Evolutionary conservation across 2,113 vertebrate genomes (phyloP), one percentile per base, ranked within the genome.

Genomic region (Aptenodytes patagonicus): DNA sequence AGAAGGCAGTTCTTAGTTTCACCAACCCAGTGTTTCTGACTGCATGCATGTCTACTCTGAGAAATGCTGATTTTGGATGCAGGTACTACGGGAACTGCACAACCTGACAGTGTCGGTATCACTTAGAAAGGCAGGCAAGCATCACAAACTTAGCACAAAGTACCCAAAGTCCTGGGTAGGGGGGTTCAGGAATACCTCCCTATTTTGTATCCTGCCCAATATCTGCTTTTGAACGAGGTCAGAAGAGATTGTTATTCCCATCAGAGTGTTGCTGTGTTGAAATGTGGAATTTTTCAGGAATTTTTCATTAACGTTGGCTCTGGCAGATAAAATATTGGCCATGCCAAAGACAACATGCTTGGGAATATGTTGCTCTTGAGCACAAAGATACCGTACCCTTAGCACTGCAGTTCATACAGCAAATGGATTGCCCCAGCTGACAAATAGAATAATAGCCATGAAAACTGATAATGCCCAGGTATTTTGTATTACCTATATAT

Each of bases 301-400:
- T 97, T 97, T 97, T 97, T 97, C 97, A 97, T 97, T 97, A 97
- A 79, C 4, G 1, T 96, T 96, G 94, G 91, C 96, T 97, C 92
- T 96, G 93, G 94, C 85, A 97, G 93, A 97, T 97, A 91, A 97
- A 97, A 96, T 79, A 97, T 1, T 76, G 71, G 36, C 88, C 77
- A 38, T 86, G 97, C 97, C 97, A 97, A 97, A 96, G 92, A 96
- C 90, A 97, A 97, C 95, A 97, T 72, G 87, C 91, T 93, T 95
- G 93, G 91, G 94, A 97, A 97, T 95, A 60, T 34, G 64, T 78
- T 85, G 70, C 84, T 80, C 18, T 90, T 13, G 77, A 92, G 81
- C 93, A 87, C 57, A 64, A 28, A 72, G 94, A 90, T 10, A 11
- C 34, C 3, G 1, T 65, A 31, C 83, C 83, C 94, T 68, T 14